Conservation (phyloP, 2,113 vertebrate genomes). For the Paradisaea rubra region DNA sequence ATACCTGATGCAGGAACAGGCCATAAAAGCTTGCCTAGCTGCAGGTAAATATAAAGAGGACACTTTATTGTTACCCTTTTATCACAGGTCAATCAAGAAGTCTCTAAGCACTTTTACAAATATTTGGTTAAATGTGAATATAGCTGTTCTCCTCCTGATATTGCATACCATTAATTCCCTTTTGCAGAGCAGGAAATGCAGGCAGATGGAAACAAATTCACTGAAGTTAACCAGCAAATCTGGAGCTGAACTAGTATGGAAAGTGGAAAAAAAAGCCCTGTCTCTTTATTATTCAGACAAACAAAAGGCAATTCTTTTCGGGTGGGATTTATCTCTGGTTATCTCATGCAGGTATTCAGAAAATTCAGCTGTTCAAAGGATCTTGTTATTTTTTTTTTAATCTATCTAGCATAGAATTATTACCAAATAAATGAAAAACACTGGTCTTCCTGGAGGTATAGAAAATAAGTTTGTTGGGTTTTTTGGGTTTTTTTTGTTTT, state of each 20-base stretch:
- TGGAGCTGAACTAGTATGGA: background rate
- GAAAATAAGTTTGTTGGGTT: background rate
- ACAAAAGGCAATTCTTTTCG: background rate
- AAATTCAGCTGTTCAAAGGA: background rate
- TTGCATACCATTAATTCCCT: background rate
- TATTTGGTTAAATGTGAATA: background rate
- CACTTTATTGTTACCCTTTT: background rate
- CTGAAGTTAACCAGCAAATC: background rate
- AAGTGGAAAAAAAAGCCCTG: background rate
- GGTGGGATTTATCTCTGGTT: background rate
- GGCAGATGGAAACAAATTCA: background rate
- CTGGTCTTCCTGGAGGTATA: background rate
- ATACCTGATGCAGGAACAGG: background rate
- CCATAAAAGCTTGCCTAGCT: background rate
- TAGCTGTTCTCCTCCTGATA: background rate
- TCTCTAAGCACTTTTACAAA: background rate
- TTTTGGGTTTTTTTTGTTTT: too few relatives aligned
- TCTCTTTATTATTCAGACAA: background rate
- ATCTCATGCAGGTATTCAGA: constrained; percentile 39
- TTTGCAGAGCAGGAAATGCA: background rate
- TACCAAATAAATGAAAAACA: background rate
- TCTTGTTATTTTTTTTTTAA: background rate
- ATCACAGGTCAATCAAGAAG: background rate
- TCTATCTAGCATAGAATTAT: background rate
- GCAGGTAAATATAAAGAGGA: background rate